Evolutionary conservation across 2,113 vertebrate species (phyloP), one percentile per base, ranked within the genome.

Genomic region (Cynopterus brachyotis): DNA sequence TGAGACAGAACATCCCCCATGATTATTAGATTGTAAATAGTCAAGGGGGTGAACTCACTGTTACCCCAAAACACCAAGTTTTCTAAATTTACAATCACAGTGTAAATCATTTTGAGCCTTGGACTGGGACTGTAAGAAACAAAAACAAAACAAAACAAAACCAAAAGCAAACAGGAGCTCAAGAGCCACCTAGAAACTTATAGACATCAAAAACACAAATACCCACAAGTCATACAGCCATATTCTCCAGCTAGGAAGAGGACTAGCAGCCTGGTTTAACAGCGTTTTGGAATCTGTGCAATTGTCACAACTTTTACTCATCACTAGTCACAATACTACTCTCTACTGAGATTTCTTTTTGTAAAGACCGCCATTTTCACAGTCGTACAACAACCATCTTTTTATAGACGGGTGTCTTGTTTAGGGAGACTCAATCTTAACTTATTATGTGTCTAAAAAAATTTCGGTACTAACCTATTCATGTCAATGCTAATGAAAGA

Each of bases 231-330:
- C 60, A 37, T 42, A 59, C 30, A 55, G 70, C n/a, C 11, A 62
- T 50, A 42, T 72, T 92, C 59, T 40, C 42, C 30, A 59, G 67
- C 90, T 53, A 26, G 53, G 60, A 80, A 78, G 24, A 81, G 17
- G 53, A 53, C 32, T 67, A 79, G 55, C 53, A 89, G 85, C 70
- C 50, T 32, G 1, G 13, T 50, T 73, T 59, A 50, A 91, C 83
- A 95, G 87, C 87, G 64, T 83, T 86, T 91, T 92, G 86, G 73
- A 89, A 93, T 89, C 57, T 60, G 72, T 87, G 66, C 64, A 80
- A 59, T 86, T 76, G 26, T 96, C 91, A 95, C 82, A 92, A 91
- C n/a, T 95, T 97, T 90, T 40, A 47, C 59, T 89, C 28, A 64
- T 83, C 1, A n/a, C 79, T 84, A 96, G 64, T 89, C 89, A 62